phyloP scores from a whole-genome alignment of 64 coral and sea anemone species.

The Hydrozoanthus tunicans region DNA sequence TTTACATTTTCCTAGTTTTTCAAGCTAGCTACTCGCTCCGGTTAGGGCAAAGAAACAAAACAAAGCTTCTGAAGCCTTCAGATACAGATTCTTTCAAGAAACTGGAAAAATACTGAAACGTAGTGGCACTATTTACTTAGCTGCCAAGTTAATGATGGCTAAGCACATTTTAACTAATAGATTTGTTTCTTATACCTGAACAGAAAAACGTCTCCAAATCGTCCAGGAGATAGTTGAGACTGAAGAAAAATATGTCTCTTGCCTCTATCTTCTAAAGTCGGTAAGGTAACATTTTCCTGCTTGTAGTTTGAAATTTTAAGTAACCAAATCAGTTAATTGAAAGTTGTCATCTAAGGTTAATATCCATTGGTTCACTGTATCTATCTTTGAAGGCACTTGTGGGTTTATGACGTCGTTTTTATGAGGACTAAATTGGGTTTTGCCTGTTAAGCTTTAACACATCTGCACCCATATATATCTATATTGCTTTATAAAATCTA shows the following conservation, averaged over 20 bases:
- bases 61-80: too few relatives aligned
- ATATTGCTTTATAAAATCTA: background rate
- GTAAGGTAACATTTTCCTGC: conserved; percentile 1
- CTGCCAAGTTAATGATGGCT: background rate
- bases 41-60: too few relatives aligned
- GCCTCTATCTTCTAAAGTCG: conserved; percentile 51
- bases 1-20: too few relatives aligned
- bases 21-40: too few relatives aligned
- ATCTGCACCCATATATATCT: background rate
- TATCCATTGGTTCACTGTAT: too few relatives aligned
- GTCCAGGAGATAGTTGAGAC: conserved; percentile 53
- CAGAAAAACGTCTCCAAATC: conserved; percentile 33
- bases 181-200: background rate
- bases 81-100: too few relatives aligned
- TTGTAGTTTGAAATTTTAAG: background rate
- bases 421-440: too few relatives aligned
- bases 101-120: too few relatives aligned
- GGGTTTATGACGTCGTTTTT: too few relatives aligned
- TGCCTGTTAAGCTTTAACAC: too few relatives aligned
- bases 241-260: conserved; percentile 50
- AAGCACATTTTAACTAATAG: background rate
- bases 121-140: too few relatives aligned
- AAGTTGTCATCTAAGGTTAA: background rate
- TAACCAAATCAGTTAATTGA: background rate
- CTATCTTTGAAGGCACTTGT: too few relatives aligned